Conservation (phyloP, 2,888 invertebrate genomes). For the Scrobipalpa costella region DNA sequence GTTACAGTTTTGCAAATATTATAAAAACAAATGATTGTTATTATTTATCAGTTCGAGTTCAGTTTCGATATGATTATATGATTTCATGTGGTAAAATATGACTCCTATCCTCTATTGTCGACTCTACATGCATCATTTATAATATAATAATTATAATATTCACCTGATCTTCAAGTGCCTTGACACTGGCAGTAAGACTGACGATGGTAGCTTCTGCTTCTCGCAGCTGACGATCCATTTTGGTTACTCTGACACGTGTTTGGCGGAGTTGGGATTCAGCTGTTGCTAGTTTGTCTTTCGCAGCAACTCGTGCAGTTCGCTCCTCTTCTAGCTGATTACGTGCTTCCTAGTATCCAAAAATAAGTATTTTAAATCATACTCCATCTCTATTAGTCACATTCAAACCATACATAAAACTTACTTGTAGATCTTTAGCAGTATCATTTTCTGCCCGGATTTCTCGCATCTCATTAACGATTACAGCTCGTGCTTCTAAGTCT, state of each 20-base stretch:
- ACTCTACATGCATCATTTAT: not conserved
- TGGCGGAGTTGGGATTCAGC: conserved; percentile 65
- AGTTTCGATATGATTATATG: too few species aligned
- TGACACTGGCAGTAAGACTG: conserved; percentile 67
- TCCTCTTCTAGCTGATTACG: conserved; percentile 66
- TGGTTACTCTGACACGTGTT: conserved; percentile 57
- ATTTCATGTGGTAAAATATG: too few species aligned
- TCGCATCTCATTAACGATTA: conserved; percentile 46
- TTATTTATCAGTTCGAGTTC: too few species aligned
- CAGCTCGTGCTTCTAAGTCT: conserved; percentile 53
- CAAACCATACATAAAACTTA: not conserved
- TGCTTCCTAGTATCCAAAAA: conserved; percentile 44
- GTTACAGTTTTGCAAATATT: too few species aligned
- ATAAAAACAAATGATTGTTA: too few species aligned
- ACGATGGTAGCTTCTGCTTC: conserved; percentile 72
- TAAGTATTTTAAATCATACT: not conserved
- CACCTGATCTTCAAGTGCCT: conserved; percentile 72
- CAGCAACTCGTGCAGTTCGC: conserved; percentile 45
- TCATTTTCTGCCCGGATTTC: conserved; percentile 49
- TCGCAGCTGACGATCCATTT: conserved; percentile 72
- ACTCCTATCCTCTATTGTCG: too few species aligned
- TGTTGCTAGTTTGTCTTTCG: conserved; percentile 61
- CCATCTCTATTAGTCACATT: not conserved
- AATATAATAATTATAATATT: not conserved
- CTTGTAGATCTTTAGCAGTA: conserved; percentile 51